These are phyloP conservation scores for Typhlichthys subterraneus DNA, from an alignment of 2,797 vertebrate species.

Conservation along the genomic window DNA sequence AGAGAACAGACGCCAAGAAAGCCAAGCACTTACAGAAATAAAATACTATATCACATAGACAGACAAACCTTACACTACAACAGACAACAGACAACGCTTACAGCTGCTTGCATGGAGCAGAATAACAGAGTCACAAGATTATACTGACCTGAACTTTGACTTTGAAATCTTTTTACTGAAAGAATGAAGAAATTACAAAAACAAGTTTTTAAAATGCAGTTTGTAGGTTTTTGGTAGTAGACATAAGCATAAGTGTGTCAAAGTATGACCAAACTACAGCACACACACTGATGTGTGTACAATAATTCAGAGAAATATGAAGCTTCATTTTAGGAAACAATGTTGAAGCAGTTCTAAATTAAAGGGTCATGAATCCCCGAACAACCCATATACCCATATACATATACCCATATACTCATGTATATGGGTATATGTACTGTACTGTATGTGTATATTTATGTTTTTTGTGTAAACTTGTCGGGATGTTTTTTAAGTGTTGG, in stretches of 20 bases:
- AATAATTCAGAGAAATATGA: too few relatives aligned
- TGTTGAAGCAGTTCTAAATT: too few relatives aligned
- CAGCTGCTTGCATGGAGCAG: conserved; percentile 22
- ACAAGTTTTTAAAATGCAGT: conserved; percentile 31
- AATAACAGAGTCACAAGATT: conserved; percentile 30
- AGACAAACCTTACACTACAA: conserved; percentile 1
- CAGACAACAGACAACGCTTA: not conserved
- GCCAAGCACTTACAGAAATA: conserved; percentile 42
- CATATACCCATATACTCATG: too few relatives aligned
- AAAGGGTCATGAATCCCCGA: too few relatives aligned
- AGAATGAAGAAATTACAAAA: conserved; percentile 62
- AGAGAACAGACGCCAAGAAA: conserved; percentile 49
- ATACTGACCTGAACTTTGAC: conserved; percentile 98
- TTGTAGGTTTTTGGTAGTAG: conserved; percentile 6
- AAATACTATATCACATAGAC: conserved; percentile 24
- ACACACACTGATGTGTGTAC: too few relatives aligned
- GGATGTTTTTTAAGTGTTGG: too few relatives aligned
- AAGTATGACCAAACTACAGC: too few relatives aligned
- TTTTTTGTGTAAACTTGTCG: too few relatives aligned
- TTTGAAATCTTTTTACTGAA: conserved; percentile 97
- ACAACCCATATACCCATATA: too few relatives aligned
- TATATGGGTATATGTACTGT: too few relatives aligned
- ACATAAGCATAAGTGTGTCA: not conserved
- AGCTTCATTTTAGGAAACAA: too few relatives aligned
- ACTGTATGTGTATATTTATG: too few relatives aligned